Evolutionary conservation across 2,888 invertebrate species (phyloP).

Genomic region (Drosophila ezoana): DNA sequence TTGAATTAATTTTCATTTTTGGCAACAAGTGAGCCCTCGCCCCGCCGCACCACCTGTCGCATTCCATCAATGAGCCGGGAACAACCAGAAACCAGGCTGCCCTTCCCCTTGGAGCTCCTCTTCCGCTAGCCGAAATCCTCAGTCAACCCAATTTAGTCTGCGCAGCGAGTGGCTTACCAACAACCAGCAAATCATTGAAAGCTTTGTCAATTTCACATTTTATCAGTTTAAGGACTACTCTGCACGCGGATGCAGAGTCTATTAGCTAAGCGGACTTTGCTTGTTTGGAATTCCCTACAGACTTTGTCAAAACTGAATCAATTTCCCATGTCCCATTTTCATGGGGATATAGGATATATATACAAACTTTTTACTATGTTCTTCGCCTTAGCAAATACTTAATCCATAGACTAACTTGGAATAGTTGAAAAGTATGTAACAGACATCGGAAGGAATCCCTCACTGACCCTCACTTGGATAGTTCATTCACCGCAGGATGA

Average conservation of each 20-base stretch:
- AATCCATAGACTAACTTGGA: too few relatives aligned
- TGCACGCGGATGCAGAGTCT: not conserved
- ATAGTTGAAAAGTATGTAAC: too few relatives aligned
- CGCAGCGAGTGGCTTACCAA: conserved; percentile 42
- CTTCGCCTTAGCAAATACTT: too few relatives aligned
- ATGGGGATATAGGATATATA: too few relatives aligned
- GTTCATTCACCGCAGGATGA: too few relatives aligned
- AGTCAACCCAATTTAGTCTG: conserved; percentile 1
- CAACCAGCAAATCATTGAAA: conserved; percentile 57
- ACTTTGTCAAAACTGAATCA: not conserved
- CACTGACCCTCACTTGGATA: too few relatives aligned
- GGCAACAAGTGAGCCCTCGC: conserved; percentile 64
- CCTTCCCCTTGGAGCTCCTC: not conserved
- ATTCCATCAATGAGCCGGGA: conserved; percentile 34
- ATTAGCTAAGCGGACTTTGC: conserved; percentile 9
- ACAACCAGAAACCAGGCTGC: not conserved
- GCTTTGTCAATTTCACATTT: conserved; percentile 64
- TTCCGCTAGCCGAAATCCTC: not conserved
- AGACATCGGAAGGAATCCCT: too few relatives aligned
- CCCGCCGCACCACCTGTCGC: conserved; percentile 14
- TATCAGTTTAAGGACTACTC: conserved; percentile 37
- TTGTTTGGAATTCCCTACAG: not conserved
- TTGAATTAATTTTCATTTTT: conserved; percentile 60
- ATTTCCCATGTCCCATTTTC: not conserved
- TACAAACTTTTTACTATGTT: too few relatives aligned